Evolutionary conservation across 2,888 invertebrate species (phyloP), one percentile per base, ranked within the genome.

Genomic region (Tortricodes alternella): DNA sequence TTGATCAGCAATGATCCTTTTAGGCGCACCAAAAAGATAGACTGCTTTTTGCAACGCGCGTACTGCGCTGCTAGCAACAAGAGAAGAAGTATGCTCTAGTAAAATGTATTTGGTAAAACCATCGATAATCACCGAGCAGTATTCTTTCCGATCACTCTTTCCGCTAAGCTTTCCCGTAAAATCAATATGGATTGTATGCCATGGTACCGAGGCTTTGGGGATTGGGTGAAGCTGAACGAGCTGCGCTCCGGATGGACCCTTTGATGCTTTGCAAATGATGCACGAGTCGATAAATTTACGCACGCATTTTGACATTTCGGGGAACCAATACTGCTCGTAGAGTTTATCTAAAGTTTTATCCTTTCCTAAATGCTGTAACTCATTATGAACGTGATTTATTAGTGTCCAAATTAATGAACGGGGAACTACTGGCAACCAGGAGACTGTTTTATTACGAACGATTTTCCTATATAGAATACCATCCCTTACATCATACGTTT

Each of bases 401-500:
- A 62, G 23, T 6, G 59, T 51, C 53, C 43, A 50, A 0, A 58
- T 27, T 1, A 63, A n/a, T 0, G 60, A 60, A 0, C 59, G 34
- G 0, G 63, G 60, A 0, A 61, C 58, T 7, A 59, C 35, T 0
- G 61, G 58, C 0, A 63, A 35, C 61, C 63, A 63, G 0, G n/a
- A 21, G 15, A 8, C 24, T 0, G 11, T 13, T 44, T 63, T 64
- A 11, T 67, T 65, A 1, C 70, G 35, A 4, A 23, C 39, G 4
- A 68, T 49, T 46, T 70, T 74, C 7, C 69, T 52, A 11, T 64
- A 68, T 0, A 71, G 56, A 2, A 71, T 32, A 2, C 62, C 63
- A 0, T 66, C 7, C 3, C 70, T 15, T 0, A 70, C 60, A 8
- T 69, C 70, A 27, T 74, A 70, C 0, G 70, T 71, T 3, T 46